Conservation (phyloP, 2,113 vertebrate species). For the Serranochromis macrocephalus region DNA sequence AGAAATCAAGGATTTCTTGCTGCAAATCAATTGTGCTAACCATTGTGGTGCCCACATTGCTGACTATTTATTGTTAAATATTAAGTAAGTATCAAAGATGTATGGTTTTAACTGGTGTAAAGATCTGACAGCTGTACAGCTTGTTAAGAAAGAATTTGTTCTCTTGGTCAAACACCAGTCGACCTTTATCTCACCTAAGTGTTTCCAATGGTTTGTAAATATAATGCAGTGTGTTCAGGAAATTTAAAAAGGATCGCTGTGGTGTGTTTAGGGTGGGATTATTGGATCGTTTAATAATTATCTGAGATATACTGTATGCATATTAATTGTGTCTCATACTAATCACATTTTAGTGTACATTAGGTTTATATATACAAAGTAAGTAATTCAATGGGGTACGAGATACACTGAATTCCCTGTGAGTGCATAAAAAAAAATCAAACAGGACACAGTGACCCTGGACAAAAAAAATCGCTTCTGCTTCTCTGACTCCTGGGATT, state of each 20-base stretch:
- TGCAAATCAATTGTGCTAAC: background rate
- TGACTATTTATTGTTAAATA: background rate
- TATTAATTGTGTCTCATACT: background rate
- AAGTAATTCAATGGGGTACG: background rate
- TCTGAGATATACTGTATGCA: background rate
- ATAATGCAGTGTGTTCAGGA: background rate
- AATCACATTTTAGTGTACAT: background rate
- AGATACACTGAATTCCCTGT: background rate
- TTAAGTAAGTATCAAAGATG: background rate
- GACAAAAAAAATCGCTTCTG: background rate
- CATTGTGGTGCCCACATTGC: background rate
- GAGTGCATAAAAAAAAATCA: background rate
- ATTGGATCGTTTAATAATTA: background rate
- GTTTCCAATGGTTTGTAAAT: constrained; percentile 15
- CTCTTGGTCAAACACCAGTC: background rate
- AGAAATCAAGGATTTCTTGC: background rate
- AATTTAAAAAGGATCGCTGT: background rate
- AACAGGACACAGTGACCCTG: constrained; percentile 3
- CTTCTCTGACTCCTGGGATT: constrained; percentile 15
- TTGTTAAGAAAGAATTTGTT: background rate
- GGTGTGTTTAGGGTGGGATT: background rate
- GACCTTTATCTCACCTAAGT: background rate
- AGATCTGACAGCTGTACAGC: background rate
- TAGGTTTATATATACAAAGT: background rate
- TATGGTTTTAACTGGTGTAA: background rate